A percentile compares a stretch with the other conserved stretches of the same genome.
phyloP scores from a whole-genome alignment of 2,113 vertebrate genomes.

The Cygnus atratus region DNA sequence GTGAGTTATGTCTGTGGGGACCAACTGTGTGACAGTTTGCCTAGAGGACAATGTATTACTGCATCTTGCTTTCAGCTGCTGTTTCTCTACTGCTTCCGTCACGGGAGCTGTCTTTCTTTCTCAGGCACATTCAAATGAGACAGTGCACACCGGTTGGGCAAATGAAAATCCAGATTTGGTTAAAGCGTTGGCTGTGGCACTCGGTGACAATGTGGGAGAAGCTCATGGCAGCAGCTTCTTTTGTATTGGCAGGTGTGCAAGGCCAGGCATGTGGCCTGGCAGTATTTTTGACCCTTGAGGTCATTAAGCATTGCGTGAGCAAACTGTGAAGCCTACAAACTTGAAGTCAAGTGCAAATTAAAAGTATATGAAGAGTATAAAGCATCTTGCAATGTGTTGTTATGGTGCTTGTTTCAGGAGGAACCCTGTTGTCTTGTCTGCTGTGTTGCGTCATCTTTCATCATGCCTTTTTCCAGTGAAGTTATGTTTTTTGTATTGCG shows the following conservation, averaged over 20 bases:
- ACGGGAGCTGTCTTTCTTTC: not conserved
- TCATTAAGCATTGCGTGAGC: not conserved
- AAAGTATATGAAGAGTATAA: not conserved
- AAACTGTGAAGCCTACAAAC: not conserved
- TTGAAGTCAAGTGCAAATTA: not conserved
- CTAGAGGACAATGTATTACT: fast-evolving
- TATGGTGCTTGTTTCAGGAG: not conserved
- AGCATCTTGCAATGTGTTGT: not conserved
- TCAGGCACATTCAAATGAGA: fast-evolving
- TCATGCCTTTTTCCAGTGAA: not conserved
- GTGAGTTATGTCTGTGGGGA: not conserved
- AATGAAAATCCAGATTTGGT: too few relatives aligned
- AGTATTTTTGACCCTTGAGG: not conserved
- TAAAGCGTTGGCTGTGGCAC: too few relatives aligned
- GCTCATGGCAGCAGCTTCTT: fast-evolving
- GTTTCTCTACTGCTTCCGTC: not conserved
- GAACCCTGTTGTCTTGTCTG: not conserved
- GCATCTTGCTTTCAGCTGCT: not conserved
- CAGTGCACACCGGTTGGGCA: fast-evolving
- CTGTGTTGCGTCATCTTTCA: not conserved
- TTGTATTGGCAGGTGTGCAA: fast-evolving
- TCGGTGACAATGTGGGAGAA: fast-evolving
- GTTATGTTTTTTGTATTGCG: not conserved
- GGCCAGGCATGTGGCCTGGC: not conserved
- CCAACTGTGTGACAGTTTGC: not conserved